phyloP scores from a whole-genome alignment of 2,888 invertebrate species.

The Saturnia pavonia region DNA sequence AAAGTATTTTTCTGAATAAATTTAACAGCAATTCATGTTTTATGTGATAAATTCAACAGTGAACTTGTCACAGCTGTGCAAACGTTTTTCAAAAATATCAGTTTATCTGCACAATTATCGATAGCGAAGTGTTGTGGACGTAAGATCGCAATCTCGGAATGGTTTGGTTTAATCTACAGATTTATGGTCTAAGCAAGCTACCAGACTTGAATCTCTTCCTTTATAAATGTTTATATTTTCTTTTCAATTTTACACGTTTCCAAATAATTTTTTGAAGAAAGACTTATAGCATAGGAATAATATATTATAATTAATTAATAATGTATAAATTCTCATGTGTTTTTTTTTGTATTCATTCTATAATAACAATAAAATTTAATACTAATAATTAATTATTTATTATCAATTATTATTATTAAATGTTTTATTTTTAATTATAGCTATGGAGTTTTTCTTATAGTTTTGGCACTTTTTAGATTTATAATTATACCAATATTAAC shows the following conservation, averaged over 20 bases:
- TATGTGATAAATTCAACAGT: background rate
- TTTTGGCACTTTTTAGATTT: no score
- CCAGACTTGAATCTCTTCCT: slow-evolving; percentile 65
- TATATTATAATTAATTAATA: no score
- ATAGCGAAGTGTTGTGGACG: slow-evolving; percentile 59
- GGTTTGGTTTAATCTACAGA: slow-evolving; percentile 74
- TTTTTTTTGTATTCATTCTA: no score
- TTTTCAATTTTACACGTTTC: slow-evolving; percentile 16
- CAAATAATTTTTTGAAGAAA: background rate
- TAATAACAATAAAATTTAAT: no score
- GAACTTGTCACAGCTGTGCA: slow-evolving; percentile 6
- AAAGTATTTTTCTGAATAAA: background rate
- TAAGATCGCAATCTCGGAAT: slow-evolving; percentile 73
- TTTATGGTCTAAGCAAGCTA: slow-evolving; percentile 67
- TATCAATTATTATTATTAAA: no score
- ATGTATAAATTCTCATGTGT: no score
- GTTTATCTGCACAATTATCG: slow-evolving; percentile 73
- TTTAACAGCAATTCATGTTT: background rate
- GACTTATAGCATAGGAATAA: no score
- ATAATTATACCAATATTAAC: no score
- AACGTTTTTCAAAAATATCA: slow-evolving; percentile 57
- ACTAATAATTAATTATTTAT: no score
- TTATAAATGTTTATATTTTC: slow-evolving; percentile 51
- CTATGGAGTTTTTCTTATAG: no score
- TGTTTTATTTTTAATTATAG: no score